phyloP scores from a whole-genome alignment of 2,888 invertebrate species.

The Timandra comae region DNA sequence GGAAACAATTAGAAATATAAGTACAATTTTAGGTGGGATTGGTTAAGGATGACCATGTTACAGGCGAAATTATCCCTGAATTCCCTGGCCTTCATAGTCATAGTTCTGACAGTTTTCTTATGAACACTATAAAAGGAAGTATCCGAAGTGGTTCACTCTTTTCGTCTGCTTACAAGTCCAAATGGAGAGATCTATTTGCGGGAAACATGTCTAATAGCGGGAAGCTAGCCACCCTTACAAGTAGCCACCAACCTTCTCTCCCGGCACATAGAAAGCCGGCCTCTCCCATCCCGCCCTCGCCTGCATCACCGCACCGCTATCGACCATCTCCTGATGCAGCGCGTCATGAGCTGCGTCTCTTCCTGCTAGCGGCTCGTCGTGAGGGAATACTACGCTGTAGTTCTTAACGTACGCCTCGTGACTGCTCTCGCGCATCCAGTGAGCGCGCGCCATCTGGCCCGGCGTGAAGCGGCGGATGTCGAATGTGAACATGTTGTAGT shows the following conservation, averaged over 20 bases:
- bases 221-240: no score
- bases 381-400: slow-evolving; percentile 84
- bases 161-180: no score
- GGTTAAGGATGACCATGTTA: no score
- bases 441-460: slow-evolving; percentile 80
- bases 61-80: no score
- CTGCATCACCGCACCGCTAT: slow-evolving; percentile 91
- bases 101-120: no score
- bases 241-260: slow-evolving; percentile 47
- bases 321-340: slow-evolving; percentile 78
- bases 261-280: slow-evolving; percentile 86
- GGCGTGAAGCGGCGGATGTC: slow-evolving; percentile 90
- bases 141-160: no score
- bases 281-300: slow-evolving; percentile 92
- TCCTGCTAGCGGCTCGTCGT: slow-evolving; percentile 89
- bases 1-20: no score
- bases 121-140: no score
- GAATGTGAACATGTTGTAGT: slow-evolving; percentile 89
- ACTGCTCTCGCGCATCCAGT: slow-evolving; percentile 88
- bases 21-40: no score
- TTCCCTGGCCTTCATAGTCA: no score
- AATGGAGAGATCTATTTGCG: no score
- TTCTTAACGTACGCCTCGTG: slow-evolving; percentile 94
- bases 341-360: slow-evolving; percentile 76
- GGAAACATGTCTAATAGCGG: no score